Evolutionary conservation across 2,888 invertebrate species (phyloP).

Genomic region (Theretra japonica): DNA sequence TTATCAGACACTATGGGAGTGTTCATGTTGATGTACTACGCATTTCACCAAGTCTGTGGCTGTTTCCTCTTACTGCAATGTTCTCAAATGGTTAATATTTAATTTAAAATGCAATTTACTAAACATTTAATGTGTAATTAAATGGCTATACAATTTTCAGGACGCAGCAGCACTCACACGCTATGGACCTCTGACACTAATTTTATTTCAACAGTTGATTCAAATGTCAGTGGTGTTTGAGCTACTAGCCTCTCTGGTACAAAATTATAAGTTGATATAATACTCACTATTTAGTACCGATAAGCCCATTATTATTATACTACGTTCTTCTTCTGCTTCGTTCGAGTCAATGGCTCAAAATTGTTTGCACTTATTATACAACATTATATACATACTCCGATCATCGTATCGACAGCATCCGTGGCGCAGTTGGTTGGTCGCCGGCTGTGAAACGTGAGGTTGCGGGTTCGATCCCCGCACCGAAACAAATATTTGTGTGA

Average conservation of each 20-base stretch:
- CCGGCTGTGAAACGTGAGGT: too few relatives aligned
- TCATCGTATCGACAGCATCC: too few relatives aligned
- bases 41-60: slow-evolving; percentile 42
- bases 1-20: slow-evolving; percentile 43
- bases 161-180: slow-evolving; percentile 32
- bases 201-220: slow-evolving; percentile 50
- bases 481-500: too few relatives aligned
- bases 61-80: slow-evolving; percentile 46
- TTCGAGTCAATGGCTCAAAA: too few relatives aligned
- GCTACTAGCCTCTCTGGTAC: slow-evolving; percentile 47
- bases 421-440: too few relatives aligned
- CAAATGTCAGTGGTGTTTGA: slow-evolving; percentile 52
- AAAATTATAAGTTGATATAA: background rate
- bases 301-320: too few relatives aligned
- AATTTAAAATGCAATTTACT: background rate
- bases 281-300: background rate
- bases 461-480: too few relatives aligned
- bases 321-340: too few relatives aligned
- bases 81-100: slow-evolving; percentile 41
- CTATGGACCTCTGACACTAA: slow-evolving; percentile 46
- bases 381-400: too few relatives aligned
- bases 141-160: slow-evolving; percentile 33
- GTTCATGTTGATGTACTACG: slow-evolving; percentile 39
- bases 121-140: background rate
- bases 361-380: too few relatives aligned